Evolutionary conservation across 2,888 invertebrate species (phyloP), one percentile per base, ranked within the genome.

Genomic region (Scelioninae gen. 2): DNA sequence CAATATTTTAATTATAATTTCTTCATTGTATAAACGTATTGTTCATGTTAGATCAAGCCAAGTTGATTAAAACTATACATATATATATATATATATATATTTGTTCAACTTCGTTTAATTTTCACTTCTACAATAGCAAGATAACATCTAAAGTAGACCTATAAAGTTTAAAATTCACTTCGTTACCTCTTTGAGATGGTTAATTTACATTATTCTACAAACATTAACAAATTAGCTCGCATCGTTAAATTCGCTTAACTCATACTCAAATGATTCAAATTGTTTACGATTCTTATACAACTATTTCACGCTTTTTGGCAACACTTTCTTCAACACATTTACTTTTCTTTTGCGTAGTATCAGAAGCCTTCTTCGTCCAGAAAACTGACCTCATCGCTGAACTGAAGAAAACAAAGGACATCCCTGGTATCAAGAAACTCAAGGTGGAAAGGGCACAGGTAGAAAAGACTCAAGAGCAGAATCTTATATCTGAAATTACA

Each of bases 311-410:
- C 45, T 18, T 39, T 37, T 16, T 46, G 11, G 10, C 4, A 45
- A n/a, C 33, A 39, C 57, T 60, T 61, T 55, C 25, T 13, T 33
- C 9, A 60, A 50, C 33, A 11, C 16, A 9, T 41, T 48, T 65
- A 19, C 52, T 58, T 48, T 33, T 11, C 31, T 48, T 39, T 25
- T 1, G 10, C 61, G 35, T 89, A 73, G 89, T 87, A 53, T 88
- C 88, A 41, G 93, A 93, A 75, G 90, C 91, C 45, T 94, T 91
- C 87, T 89, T 91, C 79, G 90, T 90, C 53, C 93, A 91, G 75
- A 95, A 95, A 86, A 94, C 92, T 19, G 95, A 96, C 85, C 87
- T 97, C 48, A 96, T 97, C 75, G 96, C 96, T 46, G 97, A 97
- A 83, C 87, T 97, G 72, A 96, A 96, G 86, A 91, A 95, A 89